Evolutionary conservation across 37 sponge, comb jelly and placozoan species (phyloP).

Genomic region (Hexactinellida sp.): DNA sequence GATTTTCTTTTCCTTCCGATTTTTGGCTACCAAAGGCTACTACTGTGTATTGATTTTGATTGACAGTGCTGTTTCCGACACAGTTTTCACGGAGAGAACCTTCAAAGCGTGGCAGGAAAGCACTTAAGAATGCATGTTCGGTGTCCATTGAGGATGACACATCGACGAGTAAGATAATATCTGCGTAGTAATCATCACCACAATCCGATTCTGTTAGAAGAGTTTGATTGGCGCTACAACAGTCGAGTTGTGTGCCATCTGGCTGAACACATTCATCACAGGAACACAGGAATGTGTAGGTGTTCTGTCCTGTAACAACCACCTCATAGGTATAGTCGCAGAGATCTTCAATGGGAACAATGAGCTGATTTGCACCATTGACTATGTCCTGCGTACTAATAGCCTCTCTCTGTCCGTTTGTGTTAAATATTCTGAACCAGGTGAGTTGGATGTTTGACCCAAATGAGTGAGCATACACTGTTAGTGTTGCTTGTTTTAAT

Average conservation of each 20-base stretch:
- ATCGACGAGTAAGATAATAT: not conserved
- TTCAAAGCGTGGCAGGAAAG: slow-evolving; percentile 4
- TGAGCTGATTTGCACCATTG: not conserved
- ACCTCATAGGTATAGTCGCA: not conserved
- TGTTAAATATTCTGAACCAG: not conserved
- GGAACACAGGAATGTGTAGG: not conserved
- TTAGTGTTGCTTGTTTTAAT: not conserved
- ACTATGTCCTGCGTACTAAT: not conserved
- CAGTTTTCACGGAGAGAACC: not conserved
- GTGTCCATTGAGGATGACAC: not conserved
- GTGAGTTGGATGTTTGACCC: not conserved
- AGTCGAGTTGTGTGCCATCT: not conserved
- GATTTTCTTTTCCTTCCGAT: not conserved
- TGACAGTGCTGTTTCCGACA: not conserved
- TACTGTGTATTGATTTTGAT: not conserved
- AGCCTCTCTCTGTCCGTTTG: not conserved
- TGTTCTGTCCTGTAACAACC: not conserved
- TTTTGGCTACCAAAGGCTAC: not conserved
- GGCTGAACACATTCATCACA: not conserved
- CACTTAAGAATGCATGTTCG: not conserved
- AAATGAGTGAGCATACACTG: not conserved
- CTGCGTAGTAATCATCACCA: slow-evolving; percentile 1
- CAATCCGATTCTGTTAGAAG: not conserved
- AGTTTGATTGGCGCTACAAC: not conserved
- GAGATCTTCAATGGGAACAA: not conserved